These are phyloP conservation scores for Cettia cetti DNA, from an alignment of 2,113 vertebrate genomes.

Conservation along the genomic window DNA sequence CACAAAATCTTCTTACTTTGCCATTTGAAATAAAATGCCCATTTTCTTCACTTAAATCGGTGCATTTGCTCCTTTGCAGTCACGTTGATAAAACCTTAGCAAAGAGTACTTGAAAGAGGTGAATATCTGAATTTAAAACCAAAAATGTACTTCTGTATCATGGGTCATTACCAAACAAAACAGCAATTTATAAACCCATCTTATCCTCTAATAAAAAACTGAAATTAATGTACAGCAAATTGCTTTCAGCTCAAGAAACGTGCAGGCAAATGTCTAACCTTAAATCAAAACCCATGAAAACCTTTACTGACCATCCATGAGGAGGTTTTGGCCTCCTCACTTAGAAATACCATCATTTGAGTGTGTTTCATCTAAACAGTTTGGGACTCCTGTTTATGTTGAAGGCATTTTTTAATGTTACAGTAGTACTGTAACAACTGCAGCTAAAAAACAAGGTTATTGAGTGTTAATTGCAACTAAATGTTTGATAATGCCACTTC, in stretches of 20 bases:
- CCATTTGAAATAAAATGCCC: neutral
- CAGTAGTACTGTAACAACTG: neutral
- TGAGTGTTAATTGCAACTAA: neutral
- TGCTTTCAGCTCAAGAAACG: neutral
- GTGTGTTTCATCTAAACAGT: neutral
- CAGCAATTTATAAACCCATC: neutral
- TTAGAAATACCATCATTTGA: neutral
- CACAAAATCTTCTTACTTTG: rapidly evolving
- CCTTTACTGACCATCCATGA: neutral
- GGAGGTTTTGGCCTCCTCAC: neutral
- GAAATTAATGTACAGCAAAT: neutral
- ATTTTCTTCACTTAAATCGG: neutral
- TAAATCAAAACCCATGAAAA: neutral
- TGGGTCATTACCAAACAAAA: neutral
- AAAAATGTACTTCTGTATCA: neutral
- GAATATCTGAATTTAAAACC: neutral
- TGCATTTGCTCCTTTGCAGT: neutral
- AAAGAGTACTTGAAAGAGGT: neutral
- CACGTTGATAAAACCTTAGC: neutral
- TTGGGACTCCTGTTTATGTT: neutral
- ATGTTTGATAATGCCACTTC: neutral
- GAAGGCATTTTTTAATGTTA: neutral
- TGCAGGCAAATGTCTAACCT: neutral
- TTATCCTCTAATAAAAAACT: neutral
- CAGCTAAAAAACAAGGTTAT: neutral